Percentiles rank a stretch among this genome's conserved stretches.
Evolutionary conservation across 2,888 invertebrate genomes (phyloP).

Genomic region (Hypomecis atomaria): DNA sequence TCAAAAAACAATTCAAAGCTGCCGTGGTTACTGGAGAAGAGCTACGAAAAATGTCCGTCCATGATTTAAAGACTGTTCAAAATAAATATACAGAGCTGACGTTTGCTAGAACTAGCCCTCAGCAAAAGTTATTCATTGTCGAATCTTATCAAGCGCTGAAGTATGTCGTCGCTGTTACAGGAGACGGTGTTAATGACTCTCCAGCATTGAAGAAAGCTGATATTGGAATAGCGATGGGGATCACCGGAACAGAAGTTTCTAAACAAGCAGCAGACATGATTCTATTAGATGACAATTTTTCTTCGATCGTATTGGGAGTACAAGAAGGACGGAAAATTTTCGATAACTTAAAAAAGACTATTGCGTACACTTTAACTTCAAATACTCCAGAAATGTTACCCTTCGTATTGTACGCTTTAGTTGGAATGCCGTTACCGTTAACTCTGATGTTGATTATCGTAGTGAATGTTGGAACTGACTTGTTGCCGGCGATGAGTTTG

Average conservation of each 20-base stretch:
- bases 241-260: conserved; percentile 90
- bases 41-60: conserved; percentile 82
- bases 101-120: conserved; percentile 89
- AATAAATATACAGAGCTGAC: conserved; percentile 88
- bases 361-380: conserved; percentile 92
- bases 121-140: conserved; percentile 88
- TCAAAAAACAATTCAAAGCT: conserved; percentile 71
- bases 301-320: conserved; percentile 93
- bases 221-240: conserved; percentile 93
- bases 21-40: conserved; percentile 81
- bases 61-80: conserved; percentile 85
- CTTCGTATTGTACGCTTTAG: conserved; percentile 89
- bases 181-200: conserved; percentile 95
- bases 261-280: conserved; percentile 97
- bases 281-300: conserved; percentile 94
- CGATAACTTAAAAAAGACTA: conserved; percentile 94
- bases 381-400: conserved; percentile 94
- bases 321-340: conserved; percentile 93
- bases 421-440: conserved; percentile 90
- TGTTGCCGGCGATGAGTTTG: conserved; percentile 91
- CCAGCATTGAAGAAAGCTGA: conserved; percentile 94
- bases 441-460: conserved; percentile 85
- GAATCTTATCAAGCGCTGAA: conserved; percentile 92
- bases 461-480: conserved; percentile 92
- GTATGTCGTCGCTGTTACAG: conserved; percentile 93